Evolutionary conservation across 2,113 vertebrate genomes (phyloP), one percentile per base, ranked within the genome.

Genomic region (Tetrao urogallus): DNA sequence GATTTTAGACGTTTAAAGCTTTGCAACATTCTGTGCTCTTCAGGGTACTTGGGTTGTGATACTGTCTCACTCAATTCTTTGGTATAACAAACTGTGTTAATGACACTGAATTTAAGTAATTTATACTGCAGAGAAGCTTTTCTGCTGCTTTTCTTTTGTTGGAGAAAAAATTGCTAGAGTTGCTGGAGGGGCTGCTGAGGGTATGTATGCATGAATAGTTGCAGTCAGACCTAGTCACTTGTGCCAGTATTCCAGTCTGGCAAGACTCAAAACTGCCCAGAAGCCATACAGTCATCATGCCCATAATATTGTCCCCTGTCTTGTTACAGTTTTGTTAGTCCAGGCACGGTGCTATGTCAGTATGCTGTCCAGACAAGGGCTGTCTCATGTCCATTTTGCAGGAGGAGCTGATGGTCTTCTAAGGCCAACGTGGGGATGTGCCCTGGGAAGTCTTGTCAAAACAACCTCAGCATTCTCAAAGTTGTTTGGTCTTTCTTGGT

Each of bases 231-330:
- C 17, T 2, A 16, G 42, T 6, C 50, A 83, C 6, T 63, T 61
- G 36, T 86, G 54, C 11, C 25, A 54, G 0, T n/a, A 28, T 58
- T 88, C 7, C 50, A 45, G 2, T 42, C 48, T 48, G 60, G 30
- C 21, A 34, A 77, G 24, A 58, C 57, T 34, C 47, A 18, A 52
- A 32, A 18, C 7, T 1, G 21, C 56, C 61, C 65, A 38, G 65
- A 78, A 72, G 47, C 36, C 14, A 0, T 13, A 0, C 6, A 12
- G 27, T 25, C 3, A 1, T 0, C 0, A 10, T 67, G 27, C 9
- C 21, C 7, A 13, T 90, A 1, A 5, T 36, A 2, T 40, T 20
- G 22, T 2, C 14, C 2, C 11, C 13, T 5, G n/a, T 9, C 8
- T 22, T n/a, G 10, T 45, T 11, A 4, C 7, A 88, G 27, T 58